Percentiles rank a stretch among this genome's conserved stretches.
phyloP scores from a whole-genome alignment of 2,888 invertebrate species.

The Rapana venosa region DNA sequence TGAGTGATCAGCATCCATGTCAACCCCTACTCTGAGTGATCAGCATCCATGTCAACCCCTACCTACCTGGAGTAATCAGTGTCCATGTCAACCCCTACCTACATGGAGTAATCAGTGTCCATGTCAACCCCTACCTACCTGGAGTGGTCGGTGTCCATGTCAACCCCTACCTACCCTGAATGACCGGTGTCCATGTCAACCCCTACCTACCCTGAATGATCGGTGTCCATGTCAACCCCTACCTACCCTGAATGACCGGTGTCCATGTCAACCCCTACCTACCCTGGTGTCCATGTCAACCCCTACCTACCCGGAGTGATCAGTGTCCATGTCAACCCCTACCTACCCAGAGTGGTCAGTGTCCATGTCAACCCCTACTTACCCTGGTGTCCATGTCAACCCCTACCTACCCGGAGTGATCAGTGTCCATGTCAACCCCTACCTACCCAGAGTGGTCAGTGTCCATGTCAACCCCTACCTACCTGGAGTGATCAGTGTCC shows the following conservation, averaged over 20 bases:
- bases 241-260: slow-evolving; percentile 86
- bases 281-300: slow-evolving; percentile 86
- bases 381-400: slow-evolving; percentile 87
- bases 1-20: neutral
- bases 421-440: slow-evolving; percentile 87
- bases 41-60: neutral
- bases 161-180: slow-evolving; percentile 80
- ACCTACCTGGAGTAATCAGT: neutral
- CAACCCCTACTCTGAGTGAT: too few relatives aligned
- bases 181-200: slow-evolving; percentile 86
- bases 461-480: slow-evolving; percentile 85
- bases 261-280: slow-evolving; percentile 85
- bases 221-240: slow-evolving; percentile 87
- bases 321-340: slow-evolving; percentile 87
- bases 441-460: slow-evolving; percentile 86
- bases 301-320: slow-evolving; percentile 85
- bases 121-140: slow-evolving; percentile 83
- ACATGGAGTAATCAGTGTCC: slow-evolving; percentile 87
- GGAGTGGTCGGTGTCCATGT: neutral
- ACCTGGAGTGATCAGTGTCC: slow-evolving; percentile 87
- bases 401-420: slow-evolving; percentile 85
- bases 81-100: neutral
- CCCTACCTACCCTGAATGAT: slow-evolving; percentile 85
- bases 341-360: slow-evolving; percentile 86
- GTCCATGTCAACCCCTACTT: slow-evolving; percentile 85